Evolutionary conservation across 2,113 vertebrate genomes (phyloP).

Genomic region (Daubentonia madagascariensis): DNA sequence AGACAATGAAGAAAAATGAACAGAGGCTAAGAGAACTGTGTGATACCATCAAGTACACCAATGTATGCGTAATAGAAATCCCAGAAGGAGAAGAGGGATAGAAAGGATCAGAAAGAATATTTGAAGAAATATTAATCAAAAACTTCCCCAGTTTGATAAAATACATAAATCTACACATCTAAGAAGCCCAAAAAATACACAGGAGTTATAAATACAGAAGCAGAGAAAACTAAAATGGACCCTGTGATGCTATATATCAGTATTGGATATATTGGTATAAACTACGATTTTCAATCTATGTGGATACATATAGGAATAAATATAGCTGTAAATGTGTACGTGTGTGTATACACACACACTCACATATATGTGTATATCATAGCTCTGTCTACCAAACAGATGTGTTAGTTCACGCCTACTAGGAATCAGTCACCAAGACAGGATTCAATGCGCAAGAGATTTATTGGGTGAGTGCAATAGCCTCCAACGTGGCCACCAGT

Average conservation of each 20-base stretch:
- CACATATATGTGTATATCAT: neutral
- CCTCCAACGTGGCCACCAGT: neutral
- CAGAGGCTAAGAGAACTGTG: neutral
- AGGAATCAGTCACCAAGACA: neutral
- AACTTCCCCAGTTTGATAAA: neutral
- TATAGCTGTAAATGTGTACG: neutral
- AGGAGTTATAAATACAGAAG: neutral
- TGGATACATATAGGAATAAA: neutral
- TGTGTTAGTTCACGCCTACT: neutral
- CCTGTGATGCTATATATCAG: neutral
- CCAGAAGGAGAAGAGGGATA: neutral
- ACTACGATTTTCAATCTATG: neutral
- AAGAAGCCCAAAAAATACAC: neutral
- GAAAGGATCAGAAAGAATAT: neutral
- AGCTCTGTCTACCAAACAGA: neutral
- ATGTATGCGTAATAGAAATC: neutral
- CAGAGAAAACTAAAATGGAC: neutral
- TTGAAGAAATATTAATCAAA: neutral
- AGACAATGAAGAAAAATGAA: neutral
- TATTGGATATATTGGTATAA: neutral
- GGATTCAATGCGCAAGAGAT: neutral
- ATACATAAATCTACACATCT: neutral
- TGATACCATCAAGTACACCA: neutral
- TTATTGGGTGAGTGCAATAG: neutral
- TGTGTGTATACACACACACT: no score